phyloP scores from a whole-genome alignment of 2,888 invertebrate genomes.

The Clanis bilineata region DNA sequence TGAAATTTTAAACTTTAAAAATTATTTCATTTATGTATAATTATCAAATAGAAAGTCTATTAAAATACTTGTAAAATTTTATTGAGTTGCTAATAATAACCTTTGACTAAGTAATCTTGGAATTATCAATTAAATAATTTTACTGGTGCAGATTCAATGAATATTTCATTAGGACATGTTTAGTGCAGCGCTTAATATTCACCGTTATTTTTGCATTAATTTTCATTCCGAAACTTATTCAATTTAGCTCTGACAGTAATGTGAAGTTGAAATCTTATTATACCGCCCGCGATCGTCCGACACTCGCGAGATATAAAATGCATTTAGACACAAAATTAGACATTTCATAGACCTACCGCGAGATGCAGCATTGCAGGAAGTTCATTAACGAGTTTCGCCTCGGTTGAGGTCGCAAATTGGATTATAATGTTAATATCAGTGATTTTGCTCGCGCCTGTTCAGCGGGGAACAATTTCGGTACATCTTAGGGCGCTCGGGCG shows the following conservation, averaged over 20 bases:
- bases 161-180: conserved; percentile 4
- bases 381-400: conserved; percentile 76
- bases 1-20: too few species aligned
- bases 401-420: conserved; percentile 70
- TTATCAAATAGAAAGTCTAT: too few species aligned
- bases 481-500: conserved; percentile 65
- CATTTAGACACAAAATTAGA: conserved; percentile 54
- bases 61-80: too few species aligned
- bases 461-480: conserved; percentile 65
- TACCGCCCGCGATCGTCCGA: conserved; percentile 41
- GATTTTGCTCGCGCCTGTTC: conserved; percentile 51
- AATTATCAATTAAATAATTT: not conserved
- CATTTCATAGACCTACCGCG: conserved; percentile 51
- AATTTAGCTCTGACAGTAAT: conserved; percentile 62
- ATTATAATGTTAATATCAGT: conserved; percentile 78
- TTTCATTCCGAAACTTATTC: conserved; percentile 45
- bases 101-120: not conserved
- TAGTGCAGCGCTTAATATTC: conserved; percentile 14
- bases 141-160: not conserved
- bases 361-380: conserved; percentile 74
- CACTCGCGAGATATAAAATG: conserved; percentile 57
- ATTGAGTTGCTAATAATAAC: too few species aligned
- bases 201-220: conserved; percentile 28
- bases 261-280: conserved; percentile 60
- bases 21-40: too few species aligned